Conservation (phyloP, 1,140 invertebrate genomes). For the Arion vulgaris region DNA sequence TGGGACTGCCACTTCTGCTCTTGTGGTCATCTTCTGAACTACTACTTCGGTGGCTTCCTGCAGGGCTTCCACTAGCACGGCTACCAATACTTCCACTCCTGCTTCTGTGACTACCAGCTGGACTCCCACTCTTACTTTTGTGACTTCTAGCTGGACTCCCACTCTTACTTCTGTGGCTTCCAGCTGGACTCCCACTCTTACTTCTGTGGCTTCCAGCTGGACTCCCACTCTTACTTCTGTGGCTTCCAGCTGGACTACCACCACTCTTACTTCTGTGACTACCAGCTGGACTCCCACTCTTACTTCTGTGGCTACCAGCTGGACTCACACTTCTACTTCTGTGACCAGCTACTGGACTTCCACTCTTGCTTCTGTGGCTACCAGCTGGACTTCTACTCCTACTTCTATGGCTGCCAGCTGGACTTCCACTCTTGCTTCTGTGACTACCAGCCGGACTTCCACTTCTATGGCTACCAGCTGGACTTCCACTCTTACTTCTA, state of each 20-base stretch:
- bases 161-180: conserved; percentile 29
- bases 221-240: conserved; percentile 16
- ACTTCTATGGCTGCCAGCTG: conserved; percentile 30
- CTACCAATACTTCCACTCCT: conserved; percentile 12
- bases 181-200: conserved; percentile 41
- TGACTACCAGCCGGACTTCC: conserved; percentile 15
- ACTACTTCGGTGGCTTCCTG: conserved; percentile 39
- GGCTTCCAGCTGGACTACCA: conserved; percentile 20
- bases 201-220: conserved; percentile 32
- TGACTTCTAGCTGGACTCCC: not conserved
- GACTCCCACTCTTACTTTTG: conserved; percentile 36
- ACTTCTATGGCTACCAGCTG: conserved; percentile 22
- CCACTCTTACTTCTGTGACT: not conserved
- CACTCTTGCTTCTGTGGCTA: conserved; percentile 24
- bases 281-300: conserved; percentile 31
- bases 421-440: conserved; percentile 13
- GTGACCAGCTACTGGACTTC: conserved; percentile 33
- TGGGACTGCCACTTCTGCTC: conserved; percentile 38
- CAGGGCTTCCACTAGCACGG: conserved; percentile 37
- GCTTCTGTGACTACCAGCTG: conserved; percentile 35
- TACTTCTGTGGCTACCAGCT: conserved; percentile 27
- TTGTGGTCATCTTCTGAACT: conserved; percentile 37
- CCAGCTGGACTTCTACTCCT: conserved; percentile 42
- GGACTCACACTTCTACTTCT: conserved; percentile 17
- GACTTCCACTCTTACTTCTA: conserved; percentile 17